Percentiles rank a stretch among this genome's conserved stretches.
Conservation (phyloP, 2,888 invertebrate species). For the Pammene fasciana region DNA sequence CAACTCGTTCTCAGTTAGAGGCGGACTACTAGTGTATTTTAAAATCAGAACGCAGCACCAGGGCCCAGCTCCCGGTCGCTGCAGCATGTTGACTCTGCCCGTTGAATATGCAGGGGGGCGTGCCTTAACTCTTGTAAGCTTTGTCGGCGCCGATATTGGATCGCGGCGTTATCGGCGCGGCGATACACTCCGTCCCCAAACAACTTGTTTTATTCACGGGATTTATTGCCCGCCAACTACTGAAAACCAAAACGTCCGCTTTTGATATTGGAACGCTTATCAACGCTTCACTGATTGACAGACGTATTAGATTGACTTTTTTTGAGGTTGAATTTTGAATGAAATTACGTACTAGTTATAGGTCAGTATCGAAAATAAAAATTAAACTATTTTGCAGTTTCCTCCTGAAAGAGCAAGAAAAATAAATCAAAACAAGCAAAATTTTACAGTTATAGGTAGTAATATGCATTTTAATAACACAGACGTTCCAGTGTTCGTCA, state of each 20-base stretch:
- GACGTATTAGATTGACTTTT: slow-evolving; percentile 3
- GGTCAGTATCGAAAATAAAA: no score
- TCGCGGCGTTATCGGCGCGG: slow-evolving; percentile 71
- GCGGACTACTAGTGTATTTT: no score
- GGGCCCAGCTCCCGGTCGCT: slow-evolving; percentile 44
- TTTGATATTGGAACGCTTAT: slow-evolving; percentile 9
- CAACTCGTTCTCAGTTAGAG: no score
- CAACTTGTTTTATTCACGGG: slow-evolving; percentile 35
- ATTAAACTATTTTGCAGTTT: no score
- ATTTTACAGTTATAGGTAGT: no score
- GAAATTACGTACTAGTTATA: neutral
- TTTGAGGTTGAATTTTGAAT: neutral
- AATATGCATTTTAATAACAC: no score
- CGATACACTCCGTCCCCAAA: slow-evolving; percentile 62
- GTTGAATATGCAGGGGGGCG: slow-evolving; percentile 82
- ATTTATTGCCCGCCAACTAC: slow-evolving; percentile 25
- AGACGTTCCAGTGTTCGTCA: no score
- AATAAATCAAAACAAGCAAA: no score
- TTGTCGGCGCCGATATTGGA: slow-evolving; percentile 80
- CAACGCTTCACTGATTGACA: neutral
- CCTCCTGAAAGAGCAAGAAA: no score
- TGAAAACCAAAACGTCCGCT: slow-evolving; percentile 3
- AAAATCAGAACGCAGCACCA: no score
- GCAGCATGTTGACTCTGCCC: slow-evolving; percentile 65
- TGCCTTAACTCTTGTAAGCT: slow-evolving; percentile 81